These are phyloP conservation scores for Lethocerus indicus DNA, from an alignment of 1,140 invertebrate genomes.

Conservation along the genomic window DNA sequence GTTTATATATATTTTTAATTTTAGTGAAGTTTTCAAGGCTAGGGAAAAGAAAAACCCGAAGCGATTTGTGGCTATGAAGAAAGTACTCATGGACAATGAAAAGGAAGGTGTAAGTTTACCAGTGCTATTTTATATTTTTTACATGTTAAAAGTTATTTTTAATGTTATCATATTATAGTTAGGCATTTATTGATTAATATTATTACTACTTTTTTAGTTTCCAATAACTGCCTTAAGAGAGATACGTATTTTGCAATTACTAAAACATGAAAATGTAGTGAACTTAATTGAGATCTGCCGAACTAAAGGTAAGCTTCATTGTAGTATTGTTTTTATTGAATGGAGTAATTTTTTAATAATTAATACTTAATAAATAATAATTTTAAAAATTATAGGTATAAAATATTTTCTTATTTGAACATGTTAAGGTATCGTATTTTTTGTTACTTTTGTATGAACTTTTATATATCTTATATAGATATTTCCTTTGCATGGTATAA, in stretches of 20 bases:
- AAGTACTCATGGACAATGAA: slow-evolving; percentile 99
- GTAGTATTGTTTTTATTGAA: neutral
- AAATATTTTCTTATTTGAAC: too few species aligned
- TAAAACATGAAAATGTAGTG: slow-evolving; percentile 96
- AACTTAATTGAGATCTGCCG: slow-evolving; percentile 94
- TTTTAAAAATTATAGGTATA: too few species aligned
- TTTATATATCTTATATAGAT: too few species aligned
- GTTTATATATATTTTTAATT: slow-evolving; percentile 20
- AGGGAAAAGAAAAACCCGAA: slow-evolving; percentile 62
- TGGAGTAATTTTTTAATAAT: neutral
- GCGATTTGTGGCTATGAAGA: slow-evolving; percentile 93
- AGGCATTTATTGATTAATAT: neutral
- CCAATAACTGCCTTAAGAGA: slow-evolving; percentile 95
- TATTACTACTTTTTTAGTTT: slow-evolving; percentile 47
- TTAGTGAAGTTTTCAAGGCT: slow-evolving; percentile 94
- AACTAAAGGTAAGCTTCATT: slow-evolving; percentile 45
- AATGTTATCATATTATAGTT: slow-evolving; percentile 3
- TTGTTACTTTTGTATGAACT: too few species aligned
- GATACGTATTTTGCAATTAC: slow-evolving; percentile 88
- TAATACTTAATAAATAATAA: neutral
- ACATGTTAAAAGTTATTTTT: slow-evolving; percentile 1
- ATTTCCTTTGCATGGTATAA: too few species aligned
- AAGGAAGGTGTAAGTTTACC: slow-evolving; percentile 76
- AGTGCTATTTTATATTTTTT: neutral
- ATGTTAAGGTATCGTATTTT: too few species aligned